These are phyloP conservation scores for Oreortyx pictus DNA, from an alignment of 2,797 vertebrate genomes.

Conservation along the genomic window DNA sequence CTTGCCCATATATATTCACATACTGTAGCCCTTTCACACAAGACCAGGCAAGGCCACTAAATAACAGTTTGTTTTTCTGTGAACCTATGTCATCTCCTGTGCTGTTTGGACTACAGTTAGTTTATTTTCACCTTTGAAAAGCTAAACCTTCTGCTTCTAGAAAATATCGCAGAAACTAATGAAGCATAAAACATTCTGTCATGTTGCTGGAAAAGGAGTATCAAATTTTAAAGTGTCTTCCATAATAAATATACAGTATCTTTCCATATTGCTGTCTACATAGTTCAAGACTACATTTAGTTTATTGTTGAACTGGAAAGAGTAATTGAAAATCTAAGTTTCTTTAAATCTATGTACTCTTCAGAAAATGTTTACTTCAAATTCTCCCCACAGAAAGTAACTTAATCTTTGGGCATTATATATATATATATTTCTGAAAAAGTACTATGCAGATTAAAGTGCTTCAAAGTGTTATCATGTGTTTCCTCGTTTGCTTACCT, in stretches of 20 bases:
- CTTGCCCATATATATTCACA: constrained; percentile 27
- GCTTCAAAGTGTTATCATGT: not conserved
- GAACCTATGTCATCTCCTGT: constrained; percentile 15
- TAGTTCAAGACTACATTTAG: not conserved
- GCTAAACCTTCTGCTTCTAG: not conserved
- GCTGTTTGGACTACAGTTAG: not conserved
- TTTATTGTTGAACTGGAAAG: not conserved
- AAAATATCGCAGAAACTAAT: not conserved
- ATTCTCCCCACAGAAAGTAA: not conserved
- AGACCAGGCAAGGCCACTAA: constrained; percentile 49
- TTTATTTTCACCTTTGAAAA: constrained; percentile 53
- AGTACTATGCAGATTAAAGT: not conserved
- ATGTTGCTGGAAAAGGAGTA: not conserved
- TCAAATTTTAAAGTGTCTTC: not conserved
- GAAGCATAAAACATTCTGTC: not conserved
- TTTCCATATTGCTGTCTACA: not conserved
- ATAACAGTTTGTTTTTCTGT: constrained; percentile 51
- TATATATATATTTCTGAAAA: not conserved
- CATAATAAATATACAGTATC: not conserved
- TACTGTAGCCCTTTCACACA: constrained; percentile 9
- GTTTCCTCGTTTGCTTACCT: not conserved
- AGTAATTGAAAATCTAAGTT: not conserved
- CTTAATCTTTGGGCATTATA: not conserved
- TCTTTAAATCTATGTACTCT: not conserved
- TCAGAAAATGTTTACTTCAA: not conserved